Percentiles rank a stretch among this genome's conserved stretches.
Evolutionary conservation across 2,888 invertebrate species (phyloP).

Genomic region (Rhodophaea formosa): DNA sequence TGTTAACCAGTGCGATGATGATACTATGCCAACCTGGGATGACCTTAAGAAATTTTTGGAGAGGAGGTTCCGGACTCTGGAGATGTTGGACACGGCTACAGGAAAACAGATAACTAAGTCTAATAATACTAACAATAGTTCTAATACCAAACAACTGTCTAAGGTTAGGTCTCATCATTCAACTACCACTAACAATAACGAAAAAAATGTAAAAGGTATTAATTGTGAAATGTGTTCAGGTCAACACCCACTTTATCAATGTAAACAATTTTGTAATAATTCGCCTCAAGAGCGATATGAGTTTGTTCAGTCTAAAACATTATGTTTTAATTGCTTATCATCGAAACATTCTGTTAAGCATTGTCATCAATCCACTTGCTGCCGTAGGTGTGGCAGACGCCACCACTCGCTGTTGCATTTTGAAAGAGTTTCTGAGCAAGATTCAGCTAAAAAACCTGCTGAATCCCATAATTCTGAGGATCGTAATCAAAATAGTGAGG

Average conservation of each 20-base stretch:
- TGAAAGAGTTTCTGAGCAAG: conserved; percentile 11
- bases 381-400: conserved; percentile 25
- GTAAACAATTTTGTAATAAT: conserved; percentile 15
- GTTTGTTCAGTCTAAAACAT: conserved; percentile 16
- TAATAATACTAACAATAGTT: neutral
- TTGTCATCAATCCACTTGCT: conserved; percentile 23
- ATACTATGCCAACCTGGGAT: conserved; percentile 25
- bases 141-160: neutral
- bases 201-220: no score
- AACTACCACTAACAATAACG: no score
- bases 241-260: conserved; percentile 10
- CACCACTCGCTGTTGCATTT: conserved; percentile 29
- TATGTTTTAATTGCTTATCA: conserved; percentile 23
- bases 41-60: conserved; percentile 25
- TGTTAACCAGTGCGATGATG: neutral
- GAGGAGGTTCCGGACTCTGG: conserved; percentile 24
- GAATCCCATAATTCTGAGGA: no score
- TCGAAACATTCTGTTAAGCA: conserved; percentile 18
- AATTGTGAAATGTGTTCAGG: neutral
- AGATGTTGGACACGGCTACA: conserved; percentile 21
- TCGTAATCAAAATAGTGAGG: no score
- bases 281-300: conserved; percentile 19
- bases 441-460: neutral
- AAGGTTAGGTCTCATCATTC: no score
- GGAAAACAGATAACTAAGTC: neutral